Base-by-base conservation (phyloP, 2,797 vertebrate genomes). In the Muscicapa comitata region DNA sequence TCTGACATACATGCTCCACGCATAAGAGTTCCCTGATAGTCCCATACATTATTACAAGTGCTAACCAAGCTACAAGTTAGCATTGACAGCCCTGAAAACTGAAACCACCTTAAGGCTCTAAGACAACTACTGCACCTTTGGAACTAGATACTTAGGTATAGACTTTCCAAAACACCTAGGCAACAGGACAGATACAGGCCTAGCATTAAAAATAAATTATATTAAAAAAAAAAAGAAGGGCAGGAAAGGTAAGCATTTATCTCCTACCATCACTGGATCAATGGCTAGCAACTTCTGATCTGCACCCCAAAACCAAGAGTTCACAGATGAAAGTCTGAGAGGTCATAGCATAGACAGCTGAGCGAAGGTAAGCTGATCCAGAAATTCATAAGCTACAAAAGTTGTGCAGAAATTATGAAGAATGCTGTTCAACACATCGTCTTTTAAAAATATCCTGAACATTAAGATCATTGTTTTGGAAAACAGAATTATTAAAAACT, bases 11-110 rank as follows among this genome's bases (percentile, higher is more conserved):
- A 72, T 33, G 17, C 38, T 25, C 20, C 9, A 51, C 0, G 6
- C 8, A 0, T 3, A 42, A 13, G 26, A 43, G 18, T 10, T 87
- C 23, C n/a, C 16, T 1, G 0, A 28, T 13, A n/a, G 53, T 80
- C 17, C 54, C 35, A 63, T 1, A 29, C 9, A 67, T 38, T 62
- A 62, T 45, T 33, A 28, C 29, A 47, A 54, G 16, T 1, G 15
- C 31, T 37, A 51, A 70, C 6, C 24, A 88, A 79, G 17, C 54
- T 50, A 63, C 29, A 50, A 66, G 31, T 33, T 43, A 79, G 51
- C 29, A 53, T 1, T 17, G 6, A 50, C 17, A 68, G 50, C 28
- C 48, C 12, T 58, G 65, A 79, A 88, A 90, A 80, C 8, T 15
- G 55, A 90, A 79, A 77, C 72, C 33, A 89, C 13, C 11, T 61